Evolutionary conservation across 2,113 vertebrate species (phyloP), one percentile per base, ranked within the genome.

Genomic region (Ptilorrhoa leucosticta): DNA sequence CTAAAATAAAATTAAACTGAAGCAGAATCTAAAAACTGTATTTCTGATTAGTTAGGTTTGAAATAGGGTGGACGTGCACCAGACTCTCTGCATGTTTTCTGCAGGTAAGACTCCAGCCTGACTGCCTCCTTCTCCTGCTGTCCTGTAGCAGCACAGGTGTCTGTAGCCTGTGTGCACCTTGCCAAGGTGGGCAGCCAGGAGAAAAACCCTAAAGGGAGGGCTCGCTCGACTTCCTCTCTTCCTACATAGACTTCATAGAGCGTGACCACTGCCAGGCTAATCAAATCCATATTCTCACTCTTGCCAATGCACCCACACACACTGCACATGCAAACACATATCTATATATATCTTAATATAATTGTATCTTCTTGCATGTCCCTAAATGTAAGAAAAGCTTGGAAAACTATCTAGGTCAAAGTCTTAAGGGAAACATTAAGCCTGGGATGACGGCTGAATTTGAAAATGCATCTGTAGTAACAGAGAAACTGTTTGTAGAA

Each of bases 41-140:
- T 63, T 96, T 95, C 47, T 73, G 60, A 58, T 53, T 50, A 61
- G 45, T 64, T 51, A 15, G 22, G 6, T 61, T 86, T 87, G 78
- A 40, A 81, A 40, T 16, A 35, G 50, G 13, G 15, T 69, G 53
- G 48, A 42, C 1, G 0, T 5, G 5, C 0, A 0, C 21, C 2
- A 6, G 63, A 39, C 11, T 60, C 73, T 61, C 23, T 73, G 37
- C 31, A 56, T 50, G 35, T 64, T 77, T 82, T 76, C 85, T 81
- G 47, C 70, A 85, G 54, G 12, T 57, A 28, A 65, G 65, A 60
- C 37, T 61, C n/a, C 82, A 58, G 33, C 24, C n/a, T 66, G 50
- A 28, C 35, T 42, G 18, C 37, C 56, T 77, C 42, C 75, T 84
- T 66, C 54, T 58, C 42, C 45, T 70, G 39, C 70, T 77, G 60